Conservation (phyloP, 2,888 invertebrate genomes). For the Drosophila differens region DNA sequence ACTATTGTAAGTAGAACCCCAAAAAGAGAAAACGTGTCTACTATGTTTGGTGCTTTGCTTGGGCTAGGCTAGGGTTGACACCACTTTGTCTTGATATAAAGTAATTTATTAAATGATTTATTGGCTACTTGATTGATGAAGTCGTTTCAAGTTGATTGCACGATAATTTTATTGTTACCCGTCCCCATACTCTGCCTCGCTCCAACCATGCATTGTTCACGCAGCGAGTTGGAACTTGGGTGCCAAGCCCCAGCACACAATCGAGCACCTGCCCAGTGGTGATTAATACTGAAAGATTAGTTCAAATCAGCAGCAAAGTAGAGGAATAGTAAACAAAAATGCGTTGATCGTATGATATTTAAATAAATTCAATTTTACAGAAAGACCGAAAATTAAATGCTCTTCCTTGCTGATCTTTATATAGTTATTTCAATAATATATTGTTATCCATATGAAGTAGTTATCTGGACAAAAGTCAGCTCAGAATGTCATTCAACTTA, state of each 20-base stretch:
- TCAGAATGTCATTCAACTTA: not conserved
- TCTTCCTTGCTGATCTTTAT: not conserved
- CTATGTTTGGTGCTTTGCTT: slow-evolving; percentile 21
- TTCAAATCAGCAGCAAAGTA: slow-evolving; percentile 41
- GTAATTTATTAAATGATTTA: slow-evolving; percentile 75
- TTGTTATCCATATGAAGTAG: not conserved
- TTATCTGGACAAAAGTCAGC: not conserved
- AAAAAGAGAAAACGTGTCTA: slow-evolving; percentile 14
- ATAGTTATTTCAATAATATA: not conserved
- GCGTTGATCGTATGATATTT: slow-evolving; percentile 11
- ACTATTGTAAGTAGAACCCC: slow-evolving; percentile 6
- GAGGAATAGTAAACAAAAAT: slow-evolving; percentile 52
- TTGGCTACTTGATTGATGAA: slow-evolving; percentile 75
- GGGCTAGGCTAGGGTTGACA: slow-evolving; percentile 55
- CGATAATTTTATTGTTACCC: slow-evolving; percentile 66
- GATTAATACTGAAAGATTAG: slow-evolving; percentile 66
- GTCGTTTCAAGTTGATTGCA: slow-evolving; percentile 69
- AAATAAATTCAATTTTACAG: not conserved
- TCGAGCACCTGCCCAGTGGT: slow-evolving; percentile 55
- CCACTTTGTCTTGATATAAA: slow-evolving; percentile 69
- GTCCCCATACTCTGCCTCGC: not conserved
- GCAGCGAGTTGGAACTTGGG: not conserved
- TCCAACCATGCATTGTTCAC: not conserved
- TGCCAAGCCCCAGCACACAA: slow-evolving; percentile 4
- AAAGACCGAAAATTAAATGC: not conserved